Evolutionary conservation across 2,797 vertebrate genomes (phyloP).

Genomic region (Aerospiza tachiro): DNA sequence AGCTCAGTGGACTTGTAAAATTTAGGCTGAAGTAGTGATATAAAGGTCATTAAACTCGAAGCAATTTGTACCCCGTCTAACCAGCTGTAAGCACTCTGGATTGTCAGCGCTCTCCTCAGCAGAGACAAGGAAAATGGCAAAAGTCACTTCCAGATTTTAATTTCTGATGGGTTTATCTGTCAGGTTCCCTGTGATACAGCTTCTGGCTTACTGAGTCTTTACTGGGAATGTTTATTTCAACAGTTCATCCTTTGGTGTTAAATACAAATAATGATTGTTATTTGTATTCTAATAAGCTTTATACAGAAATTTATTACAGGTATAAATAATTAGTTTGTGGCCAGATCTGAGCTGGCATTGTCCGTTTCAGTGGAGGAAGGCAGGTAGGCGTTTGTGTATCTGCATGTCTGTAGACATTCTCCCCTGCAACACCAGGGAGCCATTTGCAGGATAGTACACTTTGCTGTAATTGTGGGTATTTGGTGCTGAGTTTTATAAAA

Average conservation of each 20-base stretch:
- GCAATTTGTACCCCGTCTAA: neutral
- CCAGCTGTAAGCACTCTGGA: neutral
- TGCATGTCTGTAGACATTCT: neutral
- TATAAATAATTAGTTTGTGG: neutral
- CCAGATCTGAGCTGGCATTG: neutral
- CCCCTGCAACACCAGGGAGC: neutral
- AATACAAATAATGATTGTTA: neutral
- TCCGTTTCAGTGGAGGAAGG: neutral
- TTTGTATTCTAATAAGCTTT: neutral
- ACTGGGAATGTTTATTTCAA: neutral
- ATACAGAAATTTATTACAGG: neutral
- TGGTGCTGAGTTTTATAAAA: neutral
- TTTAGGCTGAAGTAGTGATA: neutral
- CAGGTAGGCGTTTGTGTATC: no score
- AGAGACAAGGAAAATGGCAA: neutral
- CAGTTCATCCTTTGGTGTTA: neutral
- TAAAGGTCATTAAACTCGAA: neutral
- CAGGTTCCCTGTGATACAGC: neutral
- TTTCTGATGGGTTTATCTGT: neutral
- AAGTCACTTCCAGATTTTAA: neutral
- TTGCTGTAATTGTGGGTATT: no score
- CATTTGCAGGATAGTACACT: rapidly evolving
- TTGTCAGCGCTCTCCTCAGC: neutral
- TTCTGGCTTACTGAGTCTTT: neutral
- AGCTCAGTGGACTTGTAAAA: neutral